Evolutionary conservation across 2,113 vertebrate genomes (phyloP).

Genomic region (Pitta sordida): DNA sequence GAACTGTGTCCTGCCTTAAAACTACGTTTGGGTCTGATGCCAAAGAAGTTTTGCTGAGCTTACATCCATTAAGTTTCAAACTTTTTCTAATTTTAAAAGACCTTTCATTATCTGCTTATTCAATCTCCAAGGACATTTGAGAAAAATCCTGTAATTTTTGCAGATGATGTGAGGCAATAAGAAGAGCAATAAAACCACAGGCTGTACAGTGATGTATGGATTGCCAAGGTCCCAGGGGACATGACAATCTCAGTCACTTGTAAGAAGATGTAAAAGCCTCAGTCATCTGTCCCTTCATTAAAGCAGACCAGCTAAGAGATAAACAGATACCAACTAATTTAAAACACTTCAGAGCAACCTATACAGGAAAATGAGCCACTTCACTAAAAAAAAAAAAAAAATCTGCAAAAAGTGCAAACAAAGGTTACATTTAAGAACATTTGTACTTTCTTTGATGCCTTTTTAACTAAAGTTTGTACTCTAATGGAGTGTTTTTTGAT

Average conservation of each 20-base stretch:
- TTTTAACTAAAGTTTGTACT: background rate
- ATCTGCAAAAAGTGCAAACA: background rate
- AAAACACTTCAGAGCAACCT: background rate
- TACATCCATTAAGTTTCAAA: background rate
- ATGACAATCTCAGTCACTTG: background rate
- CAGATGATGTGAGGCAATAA: background rate
- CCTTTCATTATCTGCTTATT: constrained; percentile 20
- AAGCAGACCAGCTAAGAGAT: background rate
- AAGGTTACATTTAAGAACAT: background rate
- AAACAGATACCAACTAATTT: background rate
- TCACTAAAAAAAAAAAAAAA: background rate
- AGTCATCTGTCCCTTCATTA: background rate
- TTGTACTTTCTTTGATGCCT: background rate
- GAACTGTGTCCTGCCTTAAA: background rate
- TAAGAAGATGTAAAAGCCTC: background rate
- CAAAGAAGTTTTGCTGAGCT: constrained; percentile 13
- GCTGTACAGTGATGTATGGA: background rate
- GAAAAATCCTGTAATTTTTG: background rate
- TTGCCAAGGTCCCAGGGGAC: background rate
- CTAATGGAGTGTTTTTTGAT: background rate
- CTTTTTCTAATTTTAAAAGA: constrained; percentile 12
- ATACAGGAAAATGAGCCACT: background rate
- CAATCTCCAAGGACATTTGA: background rate
- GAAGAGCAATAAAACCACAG: background rate
- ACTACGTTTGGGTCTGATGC: background rate